A percentile compares a stretch with the other conserved stretches of the same genome.
Evolutionary conservation across 2,888 invertebrate species (phyloP).

Genomic region (Dione vanillae): DNA sequence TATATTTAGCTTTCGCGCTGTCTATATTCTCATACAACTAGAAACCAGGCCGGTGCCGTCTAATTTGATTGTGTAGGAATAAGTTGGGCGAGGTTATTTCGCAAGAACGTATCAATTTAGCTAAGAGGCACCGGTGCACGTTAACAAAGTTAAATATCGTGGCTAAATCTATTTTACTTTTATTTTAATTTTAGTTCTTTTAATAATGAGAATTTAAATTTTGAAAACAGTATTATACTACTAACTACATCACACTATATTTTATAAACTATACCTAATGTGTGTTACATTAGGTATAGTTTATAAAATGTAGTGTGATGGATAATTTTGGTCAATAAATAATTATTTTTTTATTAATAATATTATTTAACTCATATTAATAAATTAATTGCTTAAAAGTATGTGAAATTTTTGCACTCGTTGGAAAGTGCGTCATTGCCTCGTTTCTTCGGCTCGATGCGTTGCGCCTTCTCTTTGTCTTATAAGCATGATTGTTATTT

Average conservation of each 20-base stretch:
- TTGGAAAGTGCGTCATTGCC: constrained; percentile 43
- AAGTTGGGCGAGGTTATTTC: constrained; percentile 80
- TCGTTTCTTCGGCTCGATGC: constrained; percentile 46
- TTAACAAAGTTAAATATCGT: constrained; percentile 72
- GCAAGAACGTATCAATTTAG: constrained; percentile 81
- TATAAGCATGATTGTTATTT: constrained; percentile 43
- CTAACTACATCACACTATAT: too few relatives aligned
- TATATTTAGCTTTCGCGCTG: constrained; percentile 43
- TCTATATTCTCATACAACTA: constrained; percentile 56
- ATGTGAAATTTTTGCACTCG: constrained; percentile 42
- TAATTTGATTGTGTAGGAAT: constrained; percentile 73
- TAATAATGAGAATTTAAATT: too few relatives aligned
- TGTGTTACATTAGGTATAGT: too few relatives aligned
- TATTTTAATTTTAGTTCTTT: too few relatives aligned
- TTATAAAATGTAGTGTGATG: not conserved
- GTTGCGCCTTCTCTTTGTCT: constrained; percentile 46
- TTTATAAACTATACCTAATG: too few relatives aligned
- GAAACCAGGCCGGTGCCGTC: constrained; percentile 58
- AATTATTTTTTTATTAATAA: not conserved
- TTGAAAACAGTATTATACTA: too few relatives aligned
- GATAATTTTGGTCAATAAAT: not conserved
- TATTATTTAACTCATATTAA: not conserved
- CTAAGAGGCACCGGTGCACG: constrained; percentile 63
- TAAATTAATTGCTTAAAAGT: constrained; percentile 26
- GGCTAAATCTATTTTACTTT: constrained; percentile 59